Base-by-base conservation (phyloP, 2,113 vertebrate genomes). In the Melanerpes formicivorus region DNA sequence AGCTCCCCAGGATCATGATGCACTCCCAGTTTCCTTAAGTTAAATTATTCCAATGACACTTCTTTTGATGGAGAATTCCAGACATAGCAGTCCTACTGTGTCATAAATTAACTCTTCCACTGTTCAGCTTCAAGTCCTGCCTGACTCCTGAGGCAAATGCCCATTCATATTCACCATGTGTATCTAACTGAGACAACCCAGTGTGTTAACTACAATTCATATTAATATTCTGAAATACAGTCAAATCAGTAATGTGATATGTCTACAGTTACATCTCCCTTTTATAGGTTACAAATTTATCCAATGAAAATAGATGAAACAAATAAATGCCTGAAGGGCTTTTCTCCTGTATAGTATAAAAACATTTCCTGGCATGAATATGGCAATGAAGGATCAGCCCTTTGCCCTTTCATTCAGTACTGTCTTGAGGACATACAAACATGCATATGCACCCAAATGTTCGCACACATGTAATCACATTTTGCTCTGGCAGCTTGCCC, bases 21-120 rank as follows among this genome's bases (percentile, higher is more conserved):
- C 54, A 69, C 10, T 59, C 90, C 59, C 93, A 79, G 73, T 94
- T 96, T 93, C 85, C 83, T 91, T 88, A 92, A 91, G 85, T 92
- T 91, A 92, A 92, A 93, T 94, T 93, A 96, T 92, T 95, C 62
- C 82, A 81, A 54, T 0, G 1, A 88, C 93, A 88, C 83, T 90
- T 84, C 77, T 90, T 90, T 86, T 87, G 58, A 86, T 72, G 46
- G 91, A 93, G 89, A 86, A 78, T 88, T 95, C 79, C 50, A 86
- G 90, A 69, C 55, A 0, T 78, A 75, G 79, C 79, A 88, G 80
- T 85, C 93, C 72, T 92, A 80, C 69, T 85, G 93, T 59, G 89
- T 72, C 62, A 34, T 91, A 90, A 96, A 95, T 92, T 83, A 91
- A 83, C 44, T 88, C 40, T 74, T 94, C 32, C 65, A 54, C 34